These are phyloP conservation scores for Acrocyrtus sp. DNA, from an alignment of 2,888 invertebrate species.

Conservation along the genomic window DNA sequence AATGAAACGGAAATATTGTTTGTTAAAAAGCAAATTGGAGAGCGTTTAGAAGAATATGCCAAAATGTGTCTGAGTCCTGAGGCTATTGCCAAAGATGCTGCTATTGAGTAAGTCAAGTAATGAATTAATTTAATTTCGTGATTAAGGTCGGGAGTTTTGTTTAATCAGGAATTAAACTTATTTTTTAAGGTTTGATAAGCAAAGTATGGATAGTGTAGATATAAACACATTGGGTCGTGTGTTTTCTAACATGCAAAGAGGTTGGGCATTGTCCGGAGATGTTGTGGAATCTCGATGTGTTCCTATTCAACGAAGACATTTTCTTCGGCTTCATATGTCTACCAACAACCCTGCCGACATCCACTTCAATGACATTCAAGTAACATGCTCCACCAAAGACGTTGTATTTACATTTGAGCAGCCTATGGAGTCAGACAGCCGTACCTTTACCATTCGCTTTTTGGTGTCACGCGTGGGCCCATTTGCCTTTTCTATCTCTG, in stretches of 20 bases:
- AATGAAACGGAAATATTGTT: conserved; percentile 68
- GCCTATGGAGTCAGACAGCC: conserved; percentile 57
- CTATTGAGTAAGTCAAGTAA: conserved; percentile 60
- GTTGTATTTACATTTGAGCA: conserved; percentile 62
- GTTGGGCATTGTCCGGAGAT: conserved; percentile 63
- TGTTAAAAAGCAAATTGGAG: conserved; percentile 68
- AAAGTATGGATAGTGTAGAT: conserved; percentile 58
- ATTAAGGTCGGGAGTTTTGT: too few relatives aligned
- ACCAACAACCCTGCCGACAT: conserved; percentile 58
- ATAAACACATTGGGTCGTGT: conserved; percentile 58
- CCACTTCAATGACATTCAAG: conserved; percentile 59
- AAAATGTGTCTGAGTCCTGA: conserved; percentile 60
- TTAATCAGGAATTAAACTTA: too few relatives aligned
- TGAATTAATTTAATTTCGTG: too few relatives aligned
- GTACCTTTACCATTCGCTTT: conserved; percentile 61
- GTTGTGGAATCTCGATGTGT: conserved; percentile 62
- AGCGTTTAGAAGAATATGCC: conserved; percentile 66
- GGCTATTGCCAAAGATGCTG: conserved; percentile 53
- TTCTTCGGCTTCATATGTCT: conserved; percentile 61
- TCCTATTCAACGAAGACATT: conserved; percentile 60
- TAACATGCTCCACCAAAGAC: conserved; percentile 61
- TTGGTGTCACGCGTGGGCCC: conserved; percentile 61
- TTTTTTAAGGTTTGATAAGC: conserved; percentile 59
- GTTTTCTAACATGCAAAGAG: conserved; percentile 59
- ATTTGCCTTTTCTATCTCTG: conserved; percentile 59